Base-by-base conservation (phyloP, 2,113 vertebrate species). In the Centropus unirufus region DNA sequence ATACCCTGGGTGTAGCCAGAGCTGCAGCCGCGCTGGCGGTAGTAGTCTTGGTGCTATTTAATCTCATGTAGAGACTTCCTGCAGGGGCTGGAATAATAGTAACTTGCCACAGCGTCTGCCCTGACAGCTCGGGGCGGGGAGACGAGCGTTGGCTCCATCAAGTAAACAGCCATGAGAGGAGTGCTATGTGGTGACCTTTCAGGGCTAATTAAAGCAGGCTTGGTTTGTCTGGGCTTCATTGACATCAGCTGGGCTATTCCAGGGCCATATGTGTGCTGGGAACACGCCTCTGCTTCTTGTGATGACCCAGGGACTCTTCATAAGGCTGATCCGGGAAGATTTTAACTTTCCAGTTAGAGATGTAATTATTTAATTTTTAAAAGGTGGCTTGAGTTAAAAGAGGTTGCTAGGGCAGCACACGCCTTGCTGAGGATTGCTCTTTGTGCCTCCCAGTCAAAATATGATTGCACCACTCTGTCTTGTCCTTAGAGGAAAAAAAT, bases 191-290 rank as follows among this genome's bases (percentile, higher is more conserved):
- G 62, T 84, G 84, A 83, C 54, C 63, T 91, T 83, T 81, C 46
- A 36, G 87, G 62, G 62, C 66, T 96, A 87, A 90, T 85, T 91
- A 87, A 91, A 95, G 82, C 59, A 76, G 42, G 22, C 81, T 73
- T 51, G 51, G 29, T 89, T 89, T 87, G 84, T 57, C 54, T 83
- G 80, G 40, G 55, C 24, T 90, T 76, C 12, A 3, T 7, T 73
- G 85, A 42, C 49, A 82, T 91, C 57, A 68, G 58, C 39, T 85
- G 36, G 30, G 40, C 61, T 83, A 36, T 78, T 82, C 52, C 62
- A 92, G 54, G 22, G 49, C 27, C 11, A 3, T 1, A 1, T n/a
- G 6, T 46, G 5, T 57, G 14, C 19, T 89, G 66, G 46, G 69
- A 92, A 54, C 1, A 17, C 67, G 22, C 16, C 59, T n/a, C 23